phyloP scores from a whole-genome alignment of 2,888 invertebrate species.

The Therioaphis trifolii region DNA sequence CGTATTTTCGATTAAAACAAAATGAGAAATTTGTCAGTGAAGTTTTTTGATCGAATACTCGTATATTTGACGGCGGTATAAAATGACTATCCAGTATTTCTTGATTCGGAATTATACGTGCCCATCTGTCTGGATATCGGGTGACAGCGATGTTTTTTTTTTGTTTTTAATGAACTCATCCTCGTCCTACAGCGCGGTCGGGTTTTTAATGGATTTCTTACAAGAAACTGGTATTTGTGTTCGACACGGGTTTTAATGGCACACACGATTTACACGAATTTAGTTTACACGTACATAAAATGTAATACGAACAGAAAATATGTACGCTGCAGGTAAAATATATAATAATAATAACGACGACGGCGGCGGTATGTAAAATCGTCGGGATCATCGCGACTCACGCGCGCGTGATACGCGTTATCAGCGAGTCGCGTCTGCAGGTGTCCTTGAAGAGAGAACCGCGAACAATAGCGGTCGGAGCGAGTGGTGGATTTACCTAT shows the following conservation, averaged over 20 bases:
- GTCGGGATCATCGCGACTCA: background rate
- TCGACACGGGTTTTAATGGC: constrained; percentile 58
- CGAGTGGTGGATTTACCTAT: background rate
- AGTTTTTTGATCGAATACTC: background rate
- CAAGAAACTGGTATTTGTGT: constrained; percentile 60
- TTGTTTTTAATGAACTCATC: constrained; percentile 61
- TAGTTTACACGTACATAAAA: constrained; percentile 3
- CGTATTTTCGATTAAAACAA: background rate
- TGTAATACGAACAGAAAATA: background rate
- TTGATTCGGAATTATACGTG: constrained; percentile 14
- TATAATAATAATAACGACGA: background rate
- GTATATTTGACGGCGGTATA: background rate
- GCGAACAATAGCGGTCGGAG: background rate
- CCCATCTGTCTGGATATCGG: constrained; percentile 30
- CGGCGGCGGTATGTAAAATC: background rate
- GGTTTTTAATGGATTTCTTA: constrained; percentile 54
- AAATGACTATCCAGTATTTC: constrained; percentile 23
- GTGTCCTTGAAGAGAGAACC: constrained; percentile 26
- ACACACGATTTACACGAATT: constrained; percentile 52
- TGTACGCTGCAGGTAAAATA: background rate
- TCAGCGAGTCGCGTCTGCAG: constrained; percentile 26
- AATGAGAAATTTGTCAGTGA: too few species aligned
- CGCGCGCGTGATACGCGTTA: constrained; percentile 48
- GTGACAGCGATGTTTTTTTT: constrained; percentile 32
- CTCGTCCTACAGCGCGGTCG: constrained; percentile 23